Conservation (phyloP, 2,113 vertebrate species). For the Apodemus speciosus region DNA sequence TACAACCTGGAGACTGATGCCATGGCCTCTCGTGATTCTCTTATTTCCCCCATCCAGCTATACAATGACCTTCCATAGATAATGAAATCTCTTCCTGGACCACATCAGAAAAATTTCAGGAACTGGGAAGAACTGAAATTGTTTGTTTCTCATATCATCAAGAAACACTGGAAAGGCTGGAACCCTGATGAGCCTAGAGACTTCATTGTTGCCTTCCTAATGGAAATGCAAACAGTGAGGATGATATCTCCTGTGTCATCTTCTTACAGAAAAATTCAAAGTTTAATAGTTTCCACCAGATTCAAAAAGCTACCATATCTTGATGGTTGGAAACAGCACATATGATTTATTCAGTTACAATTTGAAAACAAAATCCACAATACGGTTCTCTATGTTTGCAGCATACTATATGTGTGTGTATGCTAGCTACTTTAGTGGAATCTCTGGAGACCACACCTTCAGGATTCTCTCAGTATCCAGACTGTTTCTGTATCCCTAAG, state of each 20-base stretch:
- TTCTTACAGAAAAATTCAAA: background rate
- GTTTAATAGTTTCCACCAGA: background rate
- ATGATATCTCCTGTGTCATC: background rate
- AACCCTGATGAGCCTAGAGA: conserved; percentile 78
- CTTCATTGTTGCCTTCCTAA: conserved; percentile 89
- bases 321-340: too few relatives aligned
- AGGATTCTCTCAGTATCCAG: too few relatives aligned
- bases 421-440: too few relatives aligned
- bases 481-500: too few relatives aligned
- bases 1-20: background rate
- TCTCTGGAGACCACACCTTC: too few relatives aligned
- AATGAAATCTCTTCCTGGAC: conserved; percentile 85
- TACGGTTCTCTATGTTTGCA: too few relatives aligned
- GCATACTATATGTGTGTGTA: too few relatives aligned
- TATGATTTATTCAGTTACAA: too few relatives aligned
- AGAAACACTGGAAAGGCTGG: conserved; percentile 84
- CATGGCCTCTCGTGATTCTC: background rate
- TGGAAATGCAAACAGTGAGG: conserved; percentile 88
- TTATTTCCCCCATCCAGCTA: conserved; percentile 79
- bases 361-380: too few relatives aligned
- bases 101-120: conserved; percentile 82
- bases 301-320: too few relatives aligned
- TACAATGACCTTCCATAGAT: conserved; percentile 82
- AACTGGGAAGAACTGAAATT: conserved; percentile 12
- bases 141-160: conserved; percentile 76